Conservation (phyloP, 2,113 vertebrate genomes). For the Papio anubis region DNA sequence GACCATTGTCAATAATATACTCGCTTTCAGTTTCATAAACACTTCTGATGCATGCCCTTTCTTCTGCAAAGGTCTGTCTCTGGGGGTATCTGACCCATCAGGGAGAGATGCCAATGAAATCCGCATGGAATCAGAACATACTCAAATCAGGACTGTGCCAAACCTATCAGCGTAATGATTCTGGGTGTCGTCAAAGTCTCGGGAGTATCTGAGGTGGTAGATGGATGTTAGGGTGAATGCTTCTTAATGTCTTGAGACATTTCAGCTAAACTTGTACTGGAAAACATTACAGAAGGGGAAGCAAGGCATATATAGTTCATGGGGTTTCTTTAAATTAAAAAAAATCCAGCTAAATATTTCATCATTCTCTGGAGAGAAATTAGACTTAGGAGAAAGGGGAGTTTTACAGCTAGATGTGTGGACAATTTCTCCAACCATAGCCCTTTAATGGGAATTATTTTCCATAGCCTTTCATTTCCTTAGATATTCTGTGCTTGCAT, state of each 20-base stretch:
- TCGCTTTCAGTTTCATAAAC: constrained; percentile 1
- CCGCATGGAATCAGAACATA: neutral
- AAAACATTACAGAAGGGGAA: neutral
- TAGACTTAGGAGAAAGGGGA: neutral
- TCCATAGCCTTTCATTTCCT: constrained; percentile 73
- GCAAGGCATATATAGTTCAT: neutral
- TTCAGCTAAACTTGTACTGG: constrained; percentile 17
- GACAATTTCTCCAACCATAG: constrained; percentile 37
- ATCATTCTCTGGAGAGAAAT: constrained; percentile 32
- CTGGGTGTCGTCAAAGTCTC: neutral
- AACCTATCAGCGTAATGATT: neutral
- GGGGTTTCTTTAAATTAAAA: neutral
- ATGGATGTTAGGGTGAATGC: neutral
- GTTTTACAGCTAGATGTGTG: constrained; percentile 38
- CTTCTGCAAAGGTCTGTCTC: neutral
- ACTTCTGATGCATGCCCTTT: neutral
- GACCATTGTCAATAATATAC: neutral
- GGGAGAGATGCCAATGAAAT: neutral
- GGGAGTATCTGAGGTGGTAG: neutral
- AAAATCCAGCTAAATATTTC: constrained; percentile 36
- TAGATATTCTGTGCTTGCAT: constrained; percentile 62
- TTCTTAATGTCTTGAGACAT: neutral
- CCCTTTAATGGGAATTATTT: constrained; percentile 68
- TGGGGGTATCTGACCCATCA: neutral
- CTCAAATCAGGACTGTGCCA: neutral